phyloP scores from a whole-genome alignment of 2,113 vertebrate genomes.

The Formicarius rufipectus region DNA sequence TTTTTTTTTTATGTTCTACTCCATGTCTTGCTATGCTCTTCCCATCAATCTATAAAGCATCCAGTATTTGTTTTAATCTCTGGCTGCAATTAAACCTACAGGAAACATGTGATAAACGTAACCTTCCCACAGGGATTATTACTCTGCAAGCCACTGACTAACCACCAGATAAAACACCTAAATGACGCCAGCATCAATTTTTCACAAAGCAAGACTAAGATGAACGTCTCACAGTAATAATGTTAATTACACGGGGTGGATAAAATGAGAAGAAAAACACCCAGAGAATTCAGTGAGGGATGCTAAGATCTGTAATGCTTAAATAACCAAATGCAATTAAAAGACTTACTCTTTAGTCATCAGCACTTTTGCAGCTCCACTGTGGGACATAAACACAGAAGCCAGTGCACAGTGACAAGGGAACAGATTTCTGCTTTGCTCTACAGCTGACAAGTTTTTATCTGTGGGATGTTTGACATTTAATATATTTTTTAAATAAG shows the following conservation, averaged over 20 bases:
- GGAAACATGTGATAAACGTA: slow-evolving; percentile 9
- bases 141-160: slow-evolving; percentile 4
- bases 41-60: neutral
- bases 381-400: neutral
- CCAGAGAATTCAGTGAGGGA: slow-evolving; percentile 17
- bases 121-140: slow-evolving; percentile 7
- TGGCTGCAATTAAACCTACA: slow-evolving; percentile 38
- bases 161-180: slow-evolving; percentile 20
- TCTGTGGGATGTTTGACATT: neutral
- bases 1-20: neutral
- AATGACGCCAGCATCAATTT: slow-evolving; percentile 12
- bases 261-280: slow-evolving; percentile 40
- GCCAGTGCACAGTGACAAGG: slow-evolving; percentile 32
- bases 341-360: slow-evolving; percentile 48
- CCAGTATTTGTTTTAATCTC: slow-evolving; percentile 6
- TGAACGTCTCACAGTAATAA: slow-evolving; percentile 45
- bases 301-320: slow-evolving; percentile 30
- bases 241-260: slow-evolving; percentile 49
- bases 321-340: slow-evolving; percentile 49
- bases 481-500: neutral
- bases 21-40: neutral
- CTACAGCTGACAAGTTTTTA: slow-evolving; percentile 2
- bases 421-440: slow-evolving; percentile 41
- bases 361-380: slow-evolving; percentile 14
- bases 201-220: slow-evolving; percentile 37